A percentile compares a stretch with the other conserved stretches of the same genome.
Conservation (phyloP, 2,797 vertebrate genomes). For the Malacoctenus gilli region DNA sequence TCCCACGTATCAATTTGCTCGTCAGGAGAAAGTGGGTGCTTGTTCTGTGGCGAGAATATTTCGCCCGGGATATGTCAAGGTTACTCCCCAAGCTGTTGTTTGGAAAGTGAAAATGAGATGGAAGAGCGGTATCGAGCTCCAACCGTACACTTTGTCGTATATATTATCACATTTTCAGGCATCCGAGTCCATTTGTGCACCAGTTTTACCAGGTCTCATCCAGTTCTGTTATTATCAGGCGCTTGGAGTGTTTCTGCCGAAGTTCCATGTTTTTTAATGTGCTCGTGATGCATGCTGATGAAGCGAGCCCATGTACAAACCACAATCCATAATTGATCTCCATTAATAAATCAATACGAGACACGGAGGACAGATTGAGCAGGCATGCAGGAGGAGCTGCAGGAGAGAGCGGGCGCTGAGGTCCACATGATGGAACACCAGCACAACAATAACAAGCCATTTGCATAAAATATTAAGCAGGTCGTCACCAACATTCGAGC, state of each 20-base stretch:
- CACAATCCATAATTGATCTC: slow-evolving; percentile 49
- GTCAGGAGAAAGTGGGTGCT: slow-evolving; percentile 65
- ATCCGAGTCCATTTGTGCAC: no score
- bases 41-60: slow-evolving; percentile 57
- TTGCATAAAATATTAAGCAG: neutral
- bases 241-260: neutral
- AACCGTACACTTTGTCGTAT: no score
- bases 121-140: no score
- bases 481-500: no score
- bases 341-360: slow-evolving; percentile 41
- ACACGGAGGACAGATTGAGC: slow-evolving; percentile 29
- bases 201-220: no score
- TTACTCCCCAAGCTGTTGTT: slow-evolving; percentile 57
- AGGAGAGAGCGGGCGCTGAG: no score
- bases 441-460: neutral
- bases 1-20: slow-evolving; percentile 69
- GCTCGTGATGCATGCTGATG: slow-evolving; percentile 8
- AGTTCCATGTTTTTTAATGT: slow-evolving; percentile 16
- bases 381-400: slow-evolving; percentile 7
- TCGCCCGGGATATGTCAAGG: slow-evolving; percentile 50
- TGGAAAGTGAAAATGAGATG: slow-evolving; percentile 26
- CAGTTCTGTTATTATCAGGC: neutral
- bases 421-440: neutral
- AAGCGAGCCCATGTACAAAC: slow-evolving; percentile 35
- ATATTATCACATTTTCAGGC: no score